Base-by-base conservation (phyloP, 2,888 invertebrate genomes). In the Acronicta aceris region DNA sequence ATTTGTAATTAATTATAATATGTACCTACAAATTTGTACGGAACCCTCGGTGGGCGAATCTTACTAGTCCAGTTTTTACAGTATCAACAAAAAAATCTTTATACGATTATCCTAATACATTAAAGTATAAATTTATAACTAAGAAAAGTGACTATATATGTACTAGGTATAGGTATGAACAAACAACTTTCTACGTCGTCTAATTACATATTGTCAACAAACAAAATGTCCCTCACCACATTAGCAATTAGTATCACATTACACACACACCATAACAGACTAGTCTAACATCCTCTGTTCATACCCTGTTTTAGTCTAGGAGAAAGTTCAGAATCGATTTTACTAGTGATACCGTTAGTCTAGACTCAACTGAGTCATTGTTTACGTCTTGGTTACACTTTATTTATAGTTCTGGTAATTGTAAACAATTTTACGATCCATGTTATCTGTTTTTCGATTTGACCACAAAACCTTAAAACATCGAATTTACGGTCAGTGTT, bases 321-420 rank as follows among this genome's bases (percentile, higher is more conserved):
- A 82, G 87, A 87, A 89, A 89, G 87, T 85, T 76, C 79, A 78
- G 80, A 77, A 82, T 80, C 74, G 61, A 81, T 79, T 71, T 73
- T 74, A 63, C 75, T 74, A 65, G 58, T 57, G 53, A 68, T 67
- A 76, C 64, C 55, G 76, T 58, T 71, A 57, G 61, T 66, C 69
- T 79, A 77, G 75, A 73, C 73, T 56, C 55, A 63, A 61, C 69
- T 82, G 83, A 83, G 63, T 82, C 81, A 84, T 82, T 83, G 82
- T 83, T 82, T 80, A 71, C 71, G 71, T 71, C 58, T 56, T 54
- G 57, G 65, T 65, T 65, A 74, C 59, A 56, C 59, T 67, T 76
- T 76, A 76, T 77, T 77, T 74, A 74, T 76, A 46, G 71, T 59
- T 67, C 57, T 69, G 55, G 66, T 69, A 79, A 78, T 74, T 74